Conservation (phyloP, 2,113 vertebrate species). For the Nothocercus julius region DNA sequence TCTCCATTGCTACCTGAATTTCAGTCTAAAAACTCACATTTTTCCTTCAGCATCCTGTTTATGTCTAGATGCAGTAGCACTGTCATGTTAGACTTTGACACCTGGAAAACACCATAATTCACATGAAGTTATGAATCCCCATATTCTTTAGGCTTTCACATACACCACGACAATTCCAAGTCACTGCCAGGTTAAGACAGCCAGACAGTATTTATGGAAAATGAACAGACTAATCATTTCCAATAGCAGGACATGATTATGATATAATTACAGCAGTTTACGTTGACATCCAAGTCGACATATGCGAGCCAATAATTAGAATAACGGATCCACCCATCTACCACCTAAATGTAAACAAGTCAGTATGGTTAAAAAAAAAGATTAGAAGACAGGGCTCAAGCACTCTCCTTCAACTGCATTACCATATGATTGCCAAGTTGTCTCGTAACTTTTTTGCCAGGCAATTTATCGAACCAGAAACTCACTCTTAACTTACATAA, state of each 20-base stretch:
- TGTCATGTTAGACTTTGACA: constrained; percentile 55
- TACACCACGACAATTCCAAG: constrained; percentile 67
- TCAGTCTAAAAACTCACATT: constrained; percentile 27
- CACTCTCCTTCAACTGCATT: background rate
- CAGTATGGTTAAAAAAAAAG: constrained; percentile 27
- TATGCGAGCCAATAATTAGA: constrained; percentile 61
- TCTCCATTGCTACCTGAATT: constrained; percentile 11
- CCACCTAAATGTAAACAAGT: constrained; percentile 60
- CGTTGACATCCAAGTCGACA: constrained; percentile 48
- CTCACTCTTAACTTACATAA: background rate
- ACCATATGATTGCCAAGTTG: background rate
- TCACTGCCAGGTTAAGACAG: constrained; percentile 65
- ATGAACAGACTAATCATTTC: constrained; percentile 66
- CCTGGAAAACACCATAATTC: constrained; percentile 67
- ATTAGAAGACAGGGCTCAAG: constrained; percentile 11
- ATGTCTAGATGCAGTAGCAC: constrained; percentile 44
- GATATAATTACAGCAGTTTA: constrained; percentile 65
- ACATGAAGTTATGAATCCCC: constrained; percentile 48
- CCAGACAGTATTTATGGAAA: constrained; percentile 56
- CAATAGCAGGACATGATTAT: constrained; percentile 55
- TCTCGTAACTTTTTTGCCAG: background rate
- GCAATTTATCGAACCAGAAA: background rate
- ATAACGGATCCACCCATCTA: constrained; percentile 56
- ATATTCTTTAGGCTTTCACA: constrained; percentile 65
- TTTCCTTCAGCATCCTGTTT: constrained; percentile 47